Evolutionary conservation across 2,888 invertebrate genomes (phyloP), one percentile per base, ranked within the genome.

Genomic region (Watsonalla cultraria): DNA sequence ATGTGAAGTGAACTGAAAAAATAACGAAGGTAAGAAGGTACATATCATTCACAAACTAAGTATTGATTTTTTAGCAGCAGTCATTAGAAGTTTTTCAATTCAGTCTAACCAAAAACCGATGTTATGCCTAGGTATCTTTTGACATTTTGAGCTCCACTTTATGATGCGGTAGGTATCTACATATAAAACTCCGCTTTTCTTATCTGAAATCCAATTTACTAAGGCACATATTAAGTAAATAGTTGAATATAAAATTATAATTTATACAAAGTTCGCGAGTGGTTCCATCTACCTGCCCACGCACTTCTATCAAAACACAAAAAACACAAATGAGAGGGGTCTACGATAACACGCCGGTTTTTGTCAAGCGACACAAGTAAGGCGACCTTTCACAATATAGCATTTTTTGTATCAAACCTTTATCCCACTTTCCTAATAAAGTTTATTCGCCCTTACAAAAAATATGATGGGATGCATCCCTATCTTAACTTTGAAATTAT

Each of bases 381-480:
- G 76, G 79, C 84, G 86, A 86, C 86, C 84, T 88, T 84, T 85
- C 77, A 82, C 78, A 84, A 79, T 82, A 74, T 72, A 64, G 58
- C 63, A 67, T 86, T 86, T 87, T 90, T 89, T 88, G 77, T 81
- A 71, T 75, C 67, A 80, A 81, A 84, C 84, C 82, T 82, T 86
- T 84, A 85, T 85, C 76, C 84, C 73, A 82, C 80, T 87, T 85
- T 86, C 78, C 72, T 78, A 80, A 90, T 90, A 89, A 90, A 90
- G 76, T 90, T 90, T 88, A 90, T 90, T 89, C 82, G 85, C 80
- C 66, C 74, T 60, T 63, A 64, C 64, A 66, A 74, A 77, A 77
- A 71, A 78, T 57, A 52, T 56, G 5, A 8, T 11, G 11, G 5
- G 42, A 42, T 42, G 11, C 42, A 42, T 11, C 42, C 11, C 42